A percentile compares a stretch with the other conserved stretches of the same genome.
Evolutionary conservation across 2,888 invertebrate species (phyloP).

Genomic region (Nudaria mundana): DNA sequence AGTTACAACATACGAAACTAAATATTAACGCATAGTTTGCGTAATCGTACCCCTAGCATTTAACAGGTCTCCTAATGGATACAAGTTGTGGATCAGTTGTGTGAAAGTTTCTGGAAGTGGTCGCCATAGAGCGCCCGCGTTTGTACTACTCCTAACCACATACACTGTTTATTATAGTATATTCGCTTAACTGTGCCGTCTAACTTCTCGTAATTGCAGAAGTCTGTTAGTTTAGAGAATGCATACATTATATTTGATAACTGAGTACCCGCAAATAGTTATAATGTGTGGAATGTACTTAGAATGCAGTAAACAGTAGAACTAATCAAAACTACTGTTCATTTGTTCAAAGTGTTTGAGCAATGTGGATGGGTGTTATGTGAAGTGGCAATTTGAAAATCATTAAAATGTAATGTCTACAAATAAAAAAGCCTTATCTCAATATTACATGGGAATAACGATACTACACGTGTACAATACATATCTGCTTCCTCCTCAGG

Average conservation of each 20-base stretch:
- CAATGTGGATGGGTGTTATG: too few species aligned
- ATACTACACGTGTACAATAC: too few species aligned
- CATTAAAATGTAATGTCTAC: too few species aligned
- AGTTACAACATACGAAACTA: conserved; percentile 34
- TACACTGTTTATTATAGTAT: conserved; percentile 44
- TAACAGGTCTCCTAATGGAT: conserved; percentile 39
- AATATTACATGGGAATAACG: too few species aligned
- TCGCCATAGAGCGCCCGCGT: conserved; percentile 21
- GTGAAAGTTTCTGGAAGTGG: conserved; percentile 32
- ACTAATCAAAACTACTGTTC: neutral
- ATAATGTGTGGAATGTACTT: conserved; percentile 17
- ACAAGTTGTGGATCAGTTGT: conserved; percentile 35
- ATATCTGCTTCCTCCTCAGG: too few species aligned
- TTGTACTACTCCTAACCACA: conserved; percentile 46
- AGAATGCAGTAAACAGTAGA: too few species aligned
- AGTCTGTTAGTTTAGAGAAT: conserved; percentile 34
- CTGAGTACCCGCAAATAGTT: conserved; percentile 29
- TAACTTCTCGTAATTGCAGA: conserved; percentile 55
- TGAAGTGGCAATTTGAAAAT: too few species aligned
- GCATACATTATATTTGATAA: conserved; percentile 39
- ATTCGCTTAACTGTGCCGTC: conserved; percentile 48
- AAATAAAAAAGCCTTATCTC: too few species aligned
- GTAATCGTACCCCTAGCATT: conserved; percentile 34
- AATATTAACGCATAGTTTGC: conserved; percentile 35
- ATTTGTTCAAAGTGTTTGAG: too few species aligned